Evolutionary conservation across 2,113 vertebrate genomes (phyloP).

Genomic region (Mustelus asterias): DNA sequence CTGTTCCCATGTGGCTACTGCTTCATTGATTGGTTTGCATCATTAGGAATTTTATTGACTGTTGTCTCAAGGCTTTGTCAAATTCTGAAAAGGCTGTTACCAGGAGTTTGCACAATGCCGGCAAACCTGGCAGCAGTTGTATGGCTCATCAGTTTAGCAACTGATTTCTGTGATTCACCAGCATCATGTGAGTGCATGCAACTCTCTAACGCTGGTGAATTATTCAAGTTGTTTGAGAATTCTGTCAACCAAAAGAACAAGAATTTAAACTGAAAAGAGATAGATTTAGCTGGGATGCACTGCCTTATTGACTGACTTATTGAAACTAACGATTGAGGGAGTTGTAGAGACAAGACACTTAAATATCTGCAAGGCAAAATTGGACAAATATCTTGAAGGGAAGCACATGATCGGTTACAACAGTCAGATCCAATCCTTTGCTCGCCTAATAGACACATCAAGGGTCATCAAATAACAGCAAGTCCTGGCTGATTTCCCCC

Average conservation of each 20-base stretch:
- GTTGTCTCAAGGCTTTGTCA: not conserved
- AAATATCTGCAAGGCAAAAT: not conserved
- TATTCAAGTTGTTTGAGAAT: not conserved
- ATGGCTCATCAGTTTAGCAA: not conserved
- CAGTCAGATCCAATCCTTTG: not conserved
- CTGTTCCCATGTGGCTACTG: not conserved
- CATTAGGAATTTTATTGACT: not conserved
- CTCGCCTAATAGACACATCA: not conserved
- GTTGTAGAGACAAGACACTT: not conserved
- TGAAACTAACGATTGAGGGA: not conserved
- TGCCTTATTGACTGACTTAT: not conserved
- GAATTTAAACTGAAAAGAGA: not conserved
- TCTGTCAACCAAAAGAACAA: not conserved
- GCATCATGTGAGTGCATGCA: not conserved
- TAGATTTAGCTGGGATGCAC: not conserved
- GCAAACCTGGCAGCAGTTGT: not conserved
- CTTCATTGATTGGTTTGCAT: not conserved
- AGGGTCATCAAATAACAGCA: not conserved
- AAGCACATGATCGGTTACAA: not conserved
- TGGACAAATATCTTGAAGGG: not conserved
- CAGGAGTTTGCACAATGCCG: not conserved
- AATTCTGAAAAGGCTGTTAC: not conserved
- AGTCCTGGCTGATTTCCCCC: not conserved
- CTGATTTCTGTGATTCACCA: conserved; percentile 7
- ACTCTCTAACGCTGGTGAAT: not conserved